Evolutionary conservation across 2,797 vertebrate genomes (phyloP), one percentile per base, ranked within the genome.

Genomic region (Thalassophryne amazonica): DNA sequence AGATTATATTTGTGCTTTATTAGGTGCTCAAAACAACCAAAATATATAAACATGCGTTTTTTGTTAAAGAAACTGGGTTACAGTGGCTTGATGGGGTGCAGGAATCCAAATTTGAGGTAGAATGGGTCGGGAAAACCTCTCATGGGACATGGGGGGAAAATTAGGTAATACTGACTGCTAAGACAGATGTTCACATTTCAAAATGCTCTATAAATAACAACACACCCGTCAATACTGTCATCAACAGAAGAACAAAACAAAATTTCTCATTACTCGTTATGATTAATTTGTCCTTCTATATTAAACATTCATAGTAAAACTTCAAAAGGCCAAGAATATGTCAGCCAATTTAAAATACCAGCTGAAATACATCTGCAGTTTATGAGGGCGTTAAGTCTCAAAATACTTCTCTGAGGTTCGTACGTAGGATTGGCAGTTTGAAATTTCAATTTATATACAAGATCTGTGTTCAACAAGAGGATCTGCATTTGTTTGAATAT

Each of bases 41-140:
- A 85, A 86, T 88, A 85, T 85, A 78, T 69, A 84, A 86, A 83
- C 90, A 90, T 92, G 90, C 90, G 88, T 81, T 3, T n/a, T 64
- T 69, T 43, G 73, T 83, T 53, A 79, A 76, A 87, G 54, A 83
- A 86, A 84, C 60, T 62, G 68, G 74, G 62, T 82, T 81, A 80
- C 73, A 78, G 74, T 71, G 75, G 76, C 59, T 78, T 70, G 42
- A 69, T 56, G 68, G 68, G 73, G 58, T 21, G 55, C 67, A 79
- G 80, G 72, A 52, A 41, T 83, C 52, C 71, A 71, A 79, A 79
- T 84, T 68, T 88, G 89, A 92, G 90, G 90, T 91, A 91, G 91
- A 89, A 67, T 48, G 63, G 82, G 78, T 42, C 37, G 62, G 80
- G 68, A 73, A 72, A 79, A 79, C 45, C 54, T 74, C 41, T 86